Base-by-base conservation (phyloP, 2,888 invertebrate species). In the Pyralis farinalis region DNA sequence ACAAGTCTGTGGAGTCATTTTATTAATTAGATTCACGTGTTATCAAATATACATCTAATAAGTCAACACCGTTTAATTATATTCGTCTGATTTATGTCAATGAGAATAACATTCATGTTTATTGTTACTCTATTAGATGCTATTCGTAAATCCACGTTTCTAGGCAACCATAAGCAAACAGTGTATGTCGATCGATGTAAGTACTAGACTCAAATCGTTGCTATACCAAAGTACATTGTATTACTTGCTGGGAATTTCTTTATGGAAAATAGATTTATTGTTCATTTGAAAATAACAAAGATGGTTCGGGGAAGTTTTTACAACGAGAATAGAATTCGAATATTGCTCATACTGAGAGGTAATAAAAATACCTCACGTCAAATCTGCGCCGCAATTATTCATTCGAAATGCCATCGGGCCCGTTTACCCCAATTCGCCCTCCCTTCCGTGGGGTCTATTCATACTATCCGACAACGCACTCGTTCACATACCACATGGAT, bases 341-440 rank as follows among this genome's bases (percentile, higher is more conserved):
- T 76, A 73, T 71, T 64, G 70, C 64, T 65, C 68, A 63, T 67
- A 63, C 59, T 54, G 65, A 63, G 51, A 58, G 67, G 76, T 68
- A 84, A 84, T 84, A 85, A 83, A 86, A 84, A 86, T 84, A 73
- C 78, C 77, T 75, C 67, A 62, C 67, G 76, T 83, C 83, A 83
- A 84, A 83, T 83, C 78, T 75, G 65, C 57, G 62, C 64, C 60
- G 72, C 76, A 69, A 83, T 84, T 80, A 81, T 79, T 85, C 81
- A 84, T 82, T 79, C 66, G 61, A 72, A 79, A 83, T 83, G 70
- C 76, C 76, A 78, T 72, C 61, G 55, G 59, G 61, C 63, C 59
- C 59, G 55, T 61, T 61, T 61, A 53, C 48, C 52, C 53, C 56
- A 51, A 25, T 9, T 38, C 42, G 30, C 44, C 41, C 43, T 42